These are phyloP conservation scores for Andinoacara biseriatus DNA, from an alignment of 2,113 vertebrate genomes.

Conservation along the genomic window DNA sequence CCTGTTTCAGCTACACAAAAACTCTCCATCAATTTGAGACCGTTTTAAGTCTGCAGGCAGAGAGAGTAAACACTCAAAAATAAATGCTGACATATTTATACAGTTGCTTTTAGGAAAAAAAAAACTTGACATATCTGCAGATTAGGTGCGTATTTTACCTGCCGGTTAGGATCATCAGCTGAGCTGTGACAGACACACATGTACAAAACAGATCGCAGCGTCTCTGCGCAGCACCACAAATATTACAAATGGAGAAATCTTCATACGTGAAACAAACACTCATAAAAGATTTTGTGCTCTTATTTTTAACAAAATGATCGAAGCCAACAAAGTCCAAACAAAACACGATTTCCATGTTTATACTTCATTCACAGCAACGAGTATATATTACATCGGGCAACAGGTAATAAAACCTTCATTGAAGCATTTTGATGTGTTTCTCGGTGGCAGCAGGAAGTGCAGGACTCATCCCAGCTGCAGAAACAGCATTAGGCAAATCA, in stretches of 20 bases:
- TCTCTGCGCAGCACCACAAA: background rate
- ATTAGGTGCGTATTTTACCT: background rate
- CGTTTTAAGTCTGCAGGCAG: background rate
- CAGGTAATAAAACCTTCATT: background rate
- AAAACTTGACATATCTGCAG: background rate
- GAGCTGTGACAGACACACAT: background rate
- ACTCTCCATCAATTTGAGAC: background rate
- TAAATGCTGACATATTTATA: background rate
- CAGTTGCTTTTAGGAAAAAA: background rate
- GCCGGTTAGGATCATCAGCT: background rate
- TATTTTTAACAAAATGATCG: background rate
- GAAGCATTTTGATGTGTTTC: background rate
- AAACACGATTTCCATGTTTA: background rate
- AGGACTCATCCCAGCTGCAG: background rate
- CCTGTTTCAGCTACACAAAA: accelerated
- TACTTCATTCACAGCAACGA: background rate
- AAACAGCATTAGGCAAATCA: background rate
- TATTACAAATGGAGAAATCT: background rate
- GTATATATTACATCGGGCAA: background rate
- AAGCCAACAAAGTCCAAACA: background rate
- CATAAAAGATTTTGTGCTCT: background rate
- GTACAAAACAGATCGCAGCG: background rate
- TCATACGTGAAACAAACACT: background rate
- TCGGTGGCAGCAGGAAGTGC: background rate
- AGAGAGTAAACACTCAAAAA: background rate